Conservation (phyloP, 2,113 vertebrate genomes). For the Rhipidura dahli region DNA sequence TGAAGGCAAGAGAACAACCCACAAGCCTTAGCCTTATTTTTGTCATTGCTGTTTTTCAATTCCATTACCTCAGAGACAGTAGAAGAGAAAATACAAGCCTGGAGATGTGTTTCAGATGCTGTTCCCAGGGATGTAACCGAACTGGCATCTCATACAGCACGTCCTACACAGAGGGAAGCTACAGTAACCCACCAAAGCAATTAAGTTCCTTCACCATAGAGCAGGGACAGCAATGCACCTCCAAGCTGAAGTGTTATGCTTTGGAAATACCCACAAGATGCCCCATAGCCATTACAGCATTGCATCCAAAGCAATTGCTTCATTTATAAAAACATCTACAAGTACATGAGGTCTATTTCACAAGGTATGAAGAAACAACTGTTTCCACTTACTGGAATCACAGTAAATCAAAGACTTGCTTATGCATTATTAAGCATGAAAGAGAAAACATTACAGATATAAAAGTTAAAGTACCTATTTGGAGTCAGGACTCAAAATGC, state of each 20-base stretch:
- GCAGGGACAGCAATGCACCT: not conserved
- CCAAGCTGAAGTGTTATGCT: not conserved
- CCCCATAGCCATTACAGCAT: not conserved
- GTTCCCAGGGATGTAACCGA: not conserved
- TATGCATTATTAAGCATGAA: not conserved
- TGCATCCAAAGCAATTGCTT: not conserved
- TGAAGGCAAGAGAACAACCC: not conserved
- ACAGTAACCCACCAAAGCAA: not conserved
- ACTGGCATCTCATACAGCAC: not conserved
- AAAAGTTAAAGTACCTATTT: not conserved
- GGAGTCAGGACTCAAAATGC: not conserved
- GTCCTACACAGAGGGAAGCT: not conserved
- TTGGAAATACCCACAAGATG: not conserved
- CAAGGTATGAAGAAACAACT: constrained; percentile 50
- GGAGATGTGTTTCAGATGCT: not conserved
- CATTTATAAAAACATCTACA: constrained; percentile 1
- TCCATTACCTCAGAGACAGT: not conserved
- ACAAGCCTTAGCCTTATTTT: not conserved
- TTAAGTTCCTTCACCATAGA: not conserved
- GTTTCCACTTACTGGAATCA: constrained; percentile 16
- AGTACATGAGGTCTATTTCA: not conserved
- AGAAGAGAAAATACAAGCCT: not conserved
- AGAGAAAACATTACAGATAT: not conserved
- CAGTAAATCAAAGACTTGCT: not conserved
- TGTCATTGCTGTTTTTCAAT: not conserved